Evolutionary conservation across 53 echinoderm and acorn worm genomes (phyloP), one percentile per base, ranked within the genome.

Genomic region (Holothuria leucospilota): DNA sequence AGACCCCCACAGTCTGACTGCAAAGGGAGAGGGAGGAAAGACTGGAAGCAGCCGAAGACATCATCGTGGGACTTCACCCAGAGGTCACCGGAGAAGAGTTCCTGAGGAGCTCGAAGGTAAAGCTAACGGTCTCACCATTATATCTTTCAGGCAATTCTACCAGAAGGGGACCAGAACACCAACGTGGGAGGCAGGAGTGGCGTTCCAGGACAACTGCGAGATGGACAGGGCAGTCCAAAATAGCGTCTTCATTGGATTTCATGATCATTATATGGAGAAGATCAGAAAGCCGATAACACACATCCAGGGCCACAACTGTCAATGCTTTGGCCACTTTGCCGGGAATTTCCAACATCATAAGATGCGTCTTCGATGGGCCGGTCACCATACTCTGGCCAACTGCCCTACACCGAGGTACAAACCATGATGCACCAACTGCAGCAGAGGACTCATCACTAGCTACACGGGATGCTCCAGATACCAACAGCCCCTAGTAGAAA

Each of bases 141-240:
- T 27, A n/a, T 8, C 13, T 12, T 23, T 24, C 59, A 56, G 79
- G 28, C 2, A 63, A 21, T 82, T 82, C 29, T 23, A 16, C 24
- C 21, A 20, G 4, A 39, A 63, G 15, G 66, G 66, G 5, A 39
- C 82, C 39, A 64, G 6, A 20, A 63, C n/a, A 1, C 65, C 65
- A 15, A 82, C n/a, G 6, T 65, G 82, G 82, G 63, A 82, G n/a
- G n/a, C n/a, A n/a, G n/a, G n/a, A 21, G 82, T 5, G 15, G 82
- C 23, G 13, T 82, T n/a, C n/a, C n/a, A n/a, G n/a, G n/a, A n/a
- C n/a, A 49, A 20, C 46, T 82, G 6, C 24, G 23, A 8, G 0
- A 82, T 39, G 2, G 13, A n/a, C 64, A 82, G 49, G 34, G 81
- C 81, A 29, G 38, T 30, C 15, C 2, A 29, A 4, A 25, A 62